Evolutionary conservation across 2,113 vertebrate species (phyloP).

Genomic region (Loxodonta africana): DNA sequence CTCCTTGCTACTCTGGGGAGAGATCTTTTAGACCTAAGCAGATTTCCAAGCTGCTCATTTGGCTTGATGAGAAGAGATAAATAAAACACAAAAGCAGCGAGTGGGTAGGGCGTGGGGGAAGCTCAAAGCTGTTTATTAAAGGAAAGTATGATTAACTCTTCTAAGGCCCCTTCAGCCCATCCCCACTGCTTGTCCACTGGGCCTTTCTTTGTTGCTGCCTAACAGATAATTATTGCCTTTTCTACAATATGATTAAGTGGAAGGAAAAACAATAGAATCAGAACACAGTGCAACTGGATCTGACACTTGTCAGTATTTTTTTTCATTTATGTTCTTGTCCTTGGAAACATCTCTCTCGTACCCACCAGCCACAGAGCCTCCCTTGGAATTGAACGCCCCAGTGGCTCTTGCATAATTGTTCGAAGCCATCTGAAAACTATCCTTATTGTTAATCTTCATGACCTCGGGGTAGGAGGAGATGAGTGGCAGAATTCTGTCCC

Average conservation of each 20-base stretch:
- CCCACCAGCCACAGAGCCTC: background rate
- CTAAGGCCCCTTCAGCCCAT: background rate
- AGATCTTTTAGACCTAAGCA: background rate
- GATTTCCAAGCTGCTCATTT: conserved; percentile 54
- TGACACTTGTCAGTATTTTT: background rate
- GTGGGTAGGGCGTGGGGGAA: background rate
- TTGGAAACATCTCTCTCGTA: background rate
- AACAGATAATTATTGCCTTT: conserved; percentile 62
- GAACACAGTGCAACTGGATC: background rate
- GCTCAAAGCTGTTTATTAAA: background rate
- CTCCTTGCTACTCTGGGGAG: background rate
- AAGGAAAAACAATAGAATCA: conserved; percentile 43
- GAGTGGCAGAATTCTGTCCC: background rate
- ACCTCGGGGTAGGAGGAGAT: background rate
- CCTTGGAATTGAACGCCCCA: background rate
- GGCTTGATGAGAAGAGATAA: background rate
- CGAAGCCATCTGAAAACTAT: background rate
- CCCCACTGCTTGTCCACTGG: background rate
- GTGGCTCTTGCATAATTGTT: background rate
- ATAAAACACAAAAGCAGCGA: background rate
- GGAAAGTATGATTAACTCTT: conserved; percentile 45
- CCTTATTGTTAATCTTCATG: background rate
- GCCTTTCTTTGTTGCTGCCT: conserved; percentile 28
- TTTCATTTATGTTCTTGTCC: background rate
- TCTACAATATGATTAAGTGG: background rate